Conservation (phyloP, 2,888 invertebrate genomes). For the Thecophora atra region DNA sequence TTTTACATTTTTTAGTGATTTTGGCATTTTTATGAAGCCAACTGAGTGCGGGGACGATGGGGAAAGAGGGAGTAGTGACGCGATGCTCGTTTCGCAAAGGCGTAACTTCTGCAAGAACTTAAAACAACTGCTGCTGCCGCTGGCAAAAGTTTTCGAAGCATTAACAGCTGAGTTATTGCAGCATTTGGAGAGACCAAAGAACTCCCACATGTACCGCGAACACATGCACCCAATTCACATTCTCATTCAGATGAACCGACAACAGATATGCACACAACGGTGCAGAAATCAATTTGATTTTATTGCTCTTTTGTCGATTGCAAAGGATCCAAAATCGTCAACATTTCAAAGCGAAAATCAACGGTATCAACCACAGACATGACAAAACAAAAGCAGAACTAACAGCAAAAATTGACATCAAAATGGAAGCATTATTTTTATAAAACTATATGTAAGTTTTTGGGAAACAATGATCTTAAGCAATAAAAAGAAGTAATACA, state of each 20-base stretch:
- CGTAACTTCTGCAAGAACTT: constrained; percentile 11
- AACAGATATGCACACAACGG: neutral
- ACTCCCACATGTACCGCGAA: neutral
- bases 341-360: neutral
- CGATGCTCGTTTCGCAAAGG: constrained; percentile 8
- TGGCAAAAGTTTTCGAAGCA: neutral
- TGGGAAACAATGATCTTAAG: neutral
- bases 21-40: constrained; percentile 27
- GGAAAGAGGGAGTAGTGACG: neutral
- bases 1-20: constrained; percentile 25
- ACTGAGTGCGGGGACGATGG: neutral
- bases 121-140: neutral
- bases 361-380: neutral
- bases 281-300: neutral
- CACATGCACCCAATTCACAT: no score
- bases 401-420: neutral
- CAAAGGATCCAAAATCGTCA: neutral
- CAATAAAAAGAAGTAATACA: neutral
- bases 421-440: neutral
- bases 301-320: neutral
- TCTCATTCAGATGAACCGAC: no score
- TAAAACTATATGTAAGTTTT: neutral
- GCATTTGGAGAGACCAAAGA: neutral
- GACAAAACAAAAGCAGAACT: neutral
- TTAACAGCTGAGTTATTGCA: neutral